Evolutionary conservation across 2,888 invertebrate species (phyloP).

Genomic region (Anarsia innoxiella): DNA sequence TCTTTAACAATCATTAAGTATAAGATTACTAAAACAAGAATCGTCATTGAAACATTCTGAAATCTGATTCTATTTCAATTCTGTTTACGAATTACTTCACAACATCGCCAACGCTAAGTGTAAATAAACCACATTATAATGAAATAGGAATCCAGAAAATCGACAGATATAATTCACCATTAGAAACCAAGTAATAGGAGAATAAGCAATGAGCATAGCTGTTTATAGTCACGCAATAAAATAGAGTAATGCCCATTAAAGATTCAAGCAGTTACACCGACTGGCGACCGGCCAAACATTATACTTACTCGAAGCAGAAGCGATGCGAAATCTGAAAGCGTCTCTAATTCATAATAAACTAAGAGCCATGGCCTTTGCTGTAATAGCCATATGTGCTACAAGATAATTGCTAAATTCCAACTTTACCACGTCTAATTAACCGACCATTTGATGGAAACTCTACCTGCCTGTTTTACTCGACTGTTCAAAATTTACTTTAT

Average conservation of each 20-base stretch:
- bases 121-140: too few relatives aligned
- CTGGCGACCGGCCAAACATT: slow-evolving; percentile 7
- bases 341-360: slow-evolving; percentile 34
- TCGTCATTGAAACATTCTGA: too few relatives aligned
- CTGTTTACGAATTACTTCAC: too few relatives aligned
- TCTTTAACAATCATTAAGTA: too few relatives aligned
- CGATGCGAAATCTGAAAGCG: slow-evolving; percentile 36
- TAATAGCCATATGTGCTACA: slow-evolving; percentile 7
- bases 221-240: slow-evolving; percentile 29
- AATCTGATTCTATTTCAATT: too few relatives aligned
- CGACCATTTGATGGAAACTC: too few relatives aligned
- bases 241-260: slow-evolving; percentile 32
- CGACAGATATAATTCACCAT: background rate
- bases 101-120: too few relatives aligned
- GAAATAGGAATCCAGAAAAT: too few relatives aligned
- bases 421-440: too few relatives aligned
- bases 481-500: too few relatives aligned
- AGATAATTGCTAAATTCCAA: slow-evolving; percentile 23
- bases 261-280: slow-evolving; percentile 30
- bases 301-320: slow-evolving; percentile 5
- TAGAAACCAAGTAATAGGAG: background rate
- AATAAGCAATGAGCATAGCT: slow-evolving; percentile 2
- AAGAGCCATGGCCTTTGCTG: slow-evolving; percentile 20
- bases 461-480: too few relatives aligned
- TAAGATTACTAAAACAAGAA: too few relatives aligned